Evolutionary conservation across 2,888 invertebrate species (phyloP), one percentile per base, ranked within the genome.

Genomic region (Dichetophora obliterata): DNA sequence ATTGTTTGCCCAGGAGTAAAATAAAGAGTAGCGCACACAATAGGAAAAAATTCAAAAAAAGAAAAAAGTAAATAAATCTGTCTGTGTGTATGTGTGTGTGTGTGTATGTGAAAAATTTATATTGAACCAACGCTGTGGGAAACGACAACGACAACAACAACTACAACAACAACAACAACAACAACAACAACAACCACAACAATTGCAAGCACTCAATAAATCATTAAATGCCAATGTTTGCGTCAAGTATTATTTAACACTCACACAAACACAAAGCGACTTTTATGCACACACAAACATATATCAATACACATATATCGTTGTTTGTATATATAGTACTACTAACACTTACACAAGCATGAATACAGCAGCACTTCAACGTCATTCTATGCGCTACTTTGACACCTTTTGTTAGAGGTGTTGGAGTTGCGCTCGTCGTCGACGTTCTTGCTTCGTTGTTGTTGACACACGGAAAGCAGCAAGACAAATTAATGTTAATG

Each of bases 161-260:
- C n/a, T n/a, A n/a, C n/a, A n/a, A n/a, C n/a, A n/a, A 3, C 24
- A 3, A 19, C 59, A 71, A 54, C 52, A 61, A 34, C 37, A n/a
- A 50, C 57, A 52, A 14, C 66, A 69, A 57, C 69, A 63, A 43
- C 65, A 48, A 66, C 57, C 31, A 69, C 34, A 43, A 69, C 69
- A 65, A 63, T 74, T 71, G 34, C 71, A 61, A 74, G 65, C 75
- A 75, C 70, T 81, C 84, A 83, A 85, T 84, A 84, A 83, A 85
- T 84, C 84, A 83, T 85, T 83, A 83, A 77, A 83, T 81, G 80
- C 77, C 80, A 81, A 83, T 66, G 77, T 72, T 63, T 76, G 72
- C 66, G 52, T 43, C 43, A 43, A 11, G 48, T 78, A 75, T 80
- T 75, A 79, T 77, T 69, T 22, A 65, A 76, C 57, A 73, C 50